These are phyloP conservation scores for Cryptoprocta ferox DNA, from an alignment of 2,797 vertebrate species.

Conservation along the genomic window DNA sequence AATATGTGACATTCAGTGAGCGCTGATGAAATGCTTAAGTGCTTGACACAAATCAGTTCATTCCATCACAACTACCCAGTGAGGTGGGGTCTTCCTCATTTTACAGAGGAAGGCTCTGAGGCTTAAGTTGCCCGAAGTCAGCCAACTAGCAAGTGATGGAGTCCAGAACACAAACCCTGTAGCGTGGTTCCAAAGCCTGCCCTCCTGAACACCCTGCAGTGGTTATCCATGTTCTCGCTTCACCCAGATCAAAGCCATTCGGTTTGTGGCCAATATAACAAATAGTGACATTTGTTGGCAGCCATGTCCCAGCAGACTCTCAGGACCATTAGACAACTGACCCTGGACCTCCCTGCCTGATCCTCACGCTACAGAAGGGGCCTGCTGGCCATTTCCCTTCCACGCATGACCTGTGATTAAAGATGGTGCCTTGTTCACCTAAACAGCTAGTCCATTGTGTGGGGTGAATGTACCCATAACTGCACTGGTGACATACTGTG, in stretches of 20 bases:
- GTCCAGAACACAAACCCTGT: not conserved
- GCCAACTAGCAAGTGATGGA: not conserved
- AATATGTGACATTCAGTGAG: not conserved
- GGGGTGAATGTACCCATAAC: not conserved
- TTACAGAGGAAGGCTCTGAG: not conserved
- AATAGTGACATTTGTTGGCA: not conserved
- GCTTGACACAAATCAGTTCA: not conserved
- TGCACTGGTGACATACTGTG: not conserved
- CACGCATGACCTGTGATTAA: accelerated
- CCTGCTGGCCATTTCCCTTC: not conserved
- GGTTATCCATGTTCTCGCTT: not conserved
- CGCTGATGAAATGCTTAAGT: not conserved
- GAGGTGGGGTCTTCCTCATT: not conserved
- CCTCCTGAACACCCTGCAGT: not conserved
- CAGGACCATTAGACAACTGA: not conserved
- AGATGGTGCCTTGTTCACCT: not conserved
- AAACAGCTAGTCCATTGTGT: not conserved
- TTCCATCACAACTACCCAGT: not conserved
- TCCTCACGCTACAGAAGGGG: not conserved
- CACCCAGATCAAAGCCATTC: not conserved
- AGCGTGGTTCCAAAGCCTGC: not conserved
- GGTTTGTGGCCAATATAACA: not conserved
- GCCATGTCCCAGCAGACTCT: not conserved
- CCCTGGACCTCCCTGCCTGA: not conserved
- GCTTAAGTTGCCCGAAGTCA: not conserved